A percentile compares a stretch with the other conserved stretches of the same genome.
phyloP scores from a whole-genome alignment of 2,797 vertebrate species.

The Zenarchopterus dispar region DNA sequence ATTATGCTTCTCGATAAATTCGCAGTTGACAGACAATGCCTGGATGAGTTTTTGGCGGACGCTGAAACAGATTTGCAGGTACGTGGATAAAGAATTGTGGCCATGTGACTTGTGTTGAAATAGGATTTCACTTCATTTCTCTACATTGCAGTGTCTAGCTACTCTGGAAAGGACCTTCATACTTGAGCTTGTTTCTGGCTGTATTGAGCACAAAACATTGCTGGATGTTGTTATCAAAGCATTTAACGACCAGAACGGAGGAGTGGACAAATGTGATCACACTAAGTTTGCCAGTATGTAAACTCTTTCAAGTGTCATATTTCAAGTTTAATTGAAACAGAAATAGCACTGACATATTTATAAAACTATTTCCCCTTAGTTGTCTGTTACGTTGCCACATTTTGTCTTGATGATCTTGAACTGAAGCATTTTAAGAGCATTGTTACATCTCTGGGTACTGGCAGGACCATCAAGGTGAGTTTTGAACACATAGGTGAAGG shows the following conservation, averaged over 20 bases:
- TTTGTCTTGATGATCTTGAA: conserved; percentile 88
- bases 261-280: conserved; percentile 72
- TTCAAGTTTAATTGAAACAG: neutral
- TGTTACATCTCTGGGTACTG: conserved; percentile 83
- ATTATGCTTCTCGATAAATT: conserved; percentile 83
- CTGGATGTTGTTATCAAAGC: conserved; percentile 84
- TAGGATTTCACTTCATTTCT: neutral
- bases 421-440: conserved; percentile 84
- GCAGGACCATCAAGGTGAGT: conserved; percentile 87
- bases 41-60: conserved; percentile 85
- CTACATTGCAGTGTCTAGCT: conserved; percentile 73
- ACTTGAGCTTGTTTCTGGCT: conserved; percentile 85
- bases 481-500: conserved; percentile 8
- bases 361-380: conserved; percentile 72
- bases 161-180: conserved; percentile 79
- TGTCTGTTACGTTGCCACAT: conserved; percentile 88
- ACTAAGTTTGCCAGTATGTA: conserved; percentile 84
- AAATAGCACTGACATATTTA: neutral
- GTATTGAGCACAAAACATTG: conserved; percentile 83
- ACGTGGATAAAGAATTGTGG: conserved; percentile 28
- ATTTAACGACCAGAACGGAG: conserved; percentile 84
- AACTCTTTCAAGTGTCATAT: neutral
- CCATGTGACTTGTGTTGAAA: neutral
- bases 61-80: conserved; percentile 82
- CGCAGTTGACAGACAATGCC: conserved; percentile 74